Percentiles rank a stretch among this genome's conserved stretches.
Conservation (phyloP, 1,140 invertebrate genomes). For the Anadara kagoshimensis region DNA sequence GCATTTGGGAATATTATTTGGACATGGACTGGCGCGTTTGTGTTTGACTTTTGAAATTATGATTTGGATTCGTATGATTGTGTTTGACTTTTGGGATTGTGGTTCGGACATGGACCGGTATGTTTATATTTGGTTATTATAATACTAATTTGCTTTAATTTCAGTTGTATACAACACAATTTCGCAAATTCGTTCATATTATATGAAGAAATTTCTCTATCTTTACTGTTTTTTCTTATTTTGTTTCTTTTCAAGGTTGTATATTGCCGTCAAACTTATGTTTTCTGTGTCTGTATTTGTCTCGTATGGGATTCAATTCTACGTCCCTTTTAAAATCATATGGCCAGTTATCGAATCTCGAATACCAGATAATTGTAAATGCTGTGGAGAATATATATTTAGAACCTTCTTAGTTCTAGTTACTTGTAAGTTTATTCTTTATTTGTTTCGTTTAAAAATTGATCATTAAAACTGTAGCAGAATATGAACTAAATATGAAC, state of each 20-base stretch:
- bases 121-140: too few relatives aligned
- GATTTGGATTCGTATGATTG: too few relatives aligned
- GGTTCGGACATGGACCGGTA: too few relatives aligned
- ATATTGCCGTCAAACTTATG: conserved; percentile 85
- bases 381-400: conserved; percentile 78
- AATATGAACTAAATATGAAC: too few relatives aligned
- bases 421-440: conserved; percentile 83
- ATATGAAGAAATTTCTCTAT: too few relatives aligned
- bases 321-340: conserved; percentile 92
- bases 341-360: conserved; percentile 83
- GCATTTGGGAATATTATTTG: too few relatives aligned
- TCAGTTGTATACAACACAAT: background rate
- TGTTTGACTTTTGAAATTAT: too few relatives aligned
- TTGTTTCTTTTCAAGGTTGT: conserved; percentile 79
- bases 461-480: too few relatives aligned
- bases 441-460: too few relatives aligned
- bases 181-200: background rate
- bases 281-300: conserved; percentile 92
- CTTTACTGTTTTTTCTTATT: background rate
- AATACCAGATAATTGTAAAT: conserved; percentile 61
- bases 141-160: too few relatives aligned
- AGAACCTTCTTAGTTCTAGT: conserved; percentile 83
- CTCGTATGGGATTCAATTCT: conserved; percentile 93
- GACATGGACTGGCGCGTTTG: too few relatives aligned
- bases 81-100: too few relatives aligned